phyloP scores from a whole-genome alignment of 2,888 invertebrate genomes.

The Lasioglossum zephyrum region DNA sequence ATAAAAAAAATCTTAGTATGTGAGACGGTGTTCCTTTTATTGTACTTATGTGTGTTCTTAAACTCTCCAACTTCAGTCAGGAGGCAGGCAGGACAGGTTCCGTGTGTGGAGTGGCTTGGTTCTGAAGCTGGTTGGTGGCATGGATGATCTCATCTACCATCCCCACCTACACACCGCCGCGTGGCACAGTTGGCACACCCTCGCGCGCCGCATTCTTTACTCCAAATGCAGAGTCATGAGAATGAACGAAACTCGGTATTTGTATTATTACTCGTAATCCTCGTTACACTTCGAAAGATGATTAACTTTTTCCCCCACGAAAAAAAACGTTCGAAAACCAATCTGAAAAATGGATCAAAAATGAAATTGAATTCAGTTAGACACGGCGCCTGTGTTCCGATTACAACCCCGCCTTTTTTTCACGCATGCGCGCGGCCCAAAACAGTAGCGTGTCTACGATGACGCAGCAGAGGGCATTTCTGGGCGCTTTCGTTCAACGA shows the following conservation, averaged over 20 bases:
- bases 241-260: constrained; percentile 85
- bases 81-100: constrained; percentile 85
- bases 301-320: constrained; percentile 74
- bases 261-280: constrained; percentile 85
- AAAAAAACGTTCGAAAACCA: too few species aligned
- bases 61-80: constrained; percentile 85
- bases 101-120: constrained; percentile 83
- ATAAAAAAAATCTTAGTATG: constrained; percentile 78
- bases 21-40: constrained; percentile 82
- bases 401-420: too few species aligned
- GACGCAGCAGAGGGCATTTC: too few species aligned
- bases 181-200: constrained; percentile 84
- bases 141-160: constrained; percentile 84
- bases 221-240: constrained; percentile 84
- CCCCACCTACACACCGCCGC: constrained; percentile 81
- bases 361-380: too few species aligned
- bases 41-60: constrained; percentile 84
- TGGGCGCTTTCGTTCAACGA: too few species aligned
- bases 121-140: constrained; percentile 84
- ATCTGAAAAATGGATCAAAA: too few species aligned
- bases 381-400: too few species aligned
- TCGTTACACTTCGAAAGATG: constrained; percentile 83
- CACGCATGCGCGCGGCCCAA: too few species aligned
- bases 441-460: too few species aligned
- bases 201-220: constrained; percentile 84